These are phyloP conservation scores for Danio kyathit DNA, from an alignment of 2,797 vertebrate species.

Conservation along the genomic window DNA sequence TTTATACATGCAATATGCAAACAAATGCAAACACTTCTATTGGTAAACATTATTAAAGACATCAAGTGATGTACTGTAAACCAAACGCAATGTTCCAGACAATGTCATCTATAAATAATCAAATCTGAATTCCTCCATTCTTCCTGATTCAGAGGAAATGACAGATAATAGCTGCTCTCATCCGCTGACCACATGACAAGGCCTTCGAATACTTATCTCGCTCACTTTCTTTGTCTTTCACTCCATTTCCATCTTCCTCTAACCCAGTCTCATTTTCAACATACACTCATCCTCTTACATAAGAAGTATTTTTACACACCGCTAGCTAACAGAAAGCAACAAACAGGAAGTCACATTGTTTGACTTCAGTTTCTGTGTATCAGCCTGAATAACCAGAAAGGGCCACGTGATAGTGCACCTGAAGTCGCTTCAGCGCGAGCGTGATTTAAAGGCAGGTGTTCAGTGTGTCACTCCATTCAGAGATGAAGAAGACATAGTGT, in stretches of 20 bases:
- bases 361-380: neutral
- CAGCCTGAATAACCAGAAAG: neutral
- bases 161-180: conserved; percentile 27
- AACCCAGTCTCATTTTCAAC: neutral
- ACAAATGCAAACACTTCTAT: neutral
- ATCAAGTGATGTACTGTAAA: neutral
- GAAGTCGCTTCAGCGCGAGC: neutral
- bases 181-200: neutral
- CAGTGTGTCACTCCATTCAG: conserved; percentile 26
- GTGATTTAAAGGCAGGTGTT: conserved; percentile 18
- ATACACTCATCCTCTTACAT: neutral
- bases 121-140: conserved; percentile 16
- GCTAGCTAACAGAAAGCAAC: neutral
- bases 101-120: conserved; percentile 3
- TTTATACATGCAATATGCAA: too few species aligned
- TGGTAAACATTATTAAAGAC: neutral
- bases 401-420: neutral
- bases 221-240: conserved; percentile 9
- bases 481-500: neutral
- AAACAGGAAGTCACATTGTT: conserved; percentile 4
- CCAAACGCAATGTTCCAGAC: neutral
- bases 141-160: conserved; percentile 18
- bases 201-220: conserved; percentile 9
- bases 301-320: neutral
- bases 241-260: conserved; percentile 5